Percentiles rank a stretch among this genome's conserved stretches.
Evolutionary conservation across 2,888 invertebrate genomes (phyloP).

Genomic region (Orthosia incerta): DNA sequence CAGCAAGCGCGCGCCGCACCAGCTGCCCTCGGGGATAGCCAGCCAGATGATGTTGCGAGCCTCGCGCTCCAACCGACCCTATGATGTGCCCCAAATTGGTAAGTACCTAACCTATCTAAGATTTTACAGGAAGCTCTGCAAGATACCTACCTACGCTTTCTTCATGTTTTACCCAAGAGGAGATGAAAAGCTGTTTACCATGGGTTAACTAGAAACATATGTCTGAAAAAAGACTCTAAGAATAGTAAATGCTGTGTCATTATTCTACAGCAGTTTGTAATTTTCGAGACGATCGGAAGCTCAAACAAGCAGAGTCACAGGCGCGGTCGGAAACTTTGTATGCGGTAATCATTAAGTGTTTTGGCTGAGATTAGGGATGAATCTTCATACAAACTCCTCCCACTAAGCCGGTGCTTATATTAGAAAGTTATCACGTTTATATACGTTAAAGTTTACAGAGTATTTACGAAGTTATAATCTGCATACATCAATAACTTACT

Average conservation of each 20-base stretch:
- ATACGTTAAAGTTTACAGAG: neutral
- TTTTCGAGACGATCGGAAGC: conserved; percentile 6
- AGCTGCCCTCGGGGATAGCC: conserved; percentile 91
- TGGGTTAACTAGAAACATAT: neutral
- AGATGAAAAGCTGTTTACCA: neutral
- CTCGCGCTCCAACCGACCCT: conserved; percentile 94
- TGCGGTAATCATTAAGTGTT: conserved; percentile 33
- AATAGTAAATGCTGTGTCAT: conserved; percentile 2
- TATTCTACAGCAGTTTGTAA: neutral
- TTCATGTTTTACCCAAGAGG: neutral
- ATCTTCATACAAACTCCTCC: conserved; percentile 17
- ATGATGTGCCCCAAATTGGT: conserved; percentile 97
- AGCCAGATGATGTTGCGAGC: conserved; percentile 95
- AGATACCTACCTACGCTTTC: neutral
- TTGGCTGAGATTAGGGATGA: conserved; percentile 19
- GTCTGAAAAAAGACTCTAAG: neutral
- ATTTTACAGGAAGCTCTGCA: neutral
- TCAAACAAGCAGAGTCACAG: conserved; percentile 14
- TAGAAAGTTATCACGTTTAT: conserved; percentile 17
- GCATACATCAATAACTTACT: conserved; percentile 9
- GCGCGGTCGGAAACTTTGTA: conserved; percentile 22
- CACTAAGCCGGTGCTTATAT: conserved; percentile 16
- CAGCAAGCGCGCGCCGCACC: conserved; percentile 82
- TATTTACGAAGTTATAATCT: conserved; percentile 13
- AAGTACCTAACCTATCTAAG: conserved; percentile 76